Conservation (phyloP, 2,888 invertebrate genomes). For the Epinotia bilunana region DNA sequence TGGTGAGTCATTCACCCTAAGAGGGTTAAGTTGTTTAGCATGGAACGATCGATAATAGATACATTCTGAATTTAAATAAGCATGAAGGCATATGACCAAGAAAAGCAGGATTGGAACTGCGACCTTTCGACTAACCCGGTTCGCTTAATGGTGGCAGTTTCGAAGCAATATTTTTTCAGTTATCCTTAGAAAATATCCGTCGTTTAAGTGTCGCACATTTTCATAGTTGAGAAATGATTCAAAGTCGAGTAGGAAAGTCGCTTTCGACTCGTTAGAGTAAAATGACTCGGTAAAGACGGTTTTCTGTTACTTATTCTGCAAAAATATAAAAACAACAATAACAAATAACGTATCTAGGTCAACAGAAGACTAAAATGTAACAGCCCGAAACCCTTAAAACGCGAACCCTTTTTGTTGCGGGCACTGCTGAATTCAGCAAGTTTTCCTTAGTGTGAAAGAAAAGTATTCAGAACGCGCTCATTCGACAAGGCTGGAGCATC, state of each 20-base stretch:
- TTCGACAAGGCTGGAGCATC: slow-evolving; percentile 38
- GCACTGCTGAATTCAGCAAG: slow-evolving; percentile 37
- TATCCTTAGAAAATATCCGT: too few relatives aligned
- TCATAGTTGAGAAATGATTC: too few relatives aligned
- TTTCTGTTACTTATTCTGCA: background rate
- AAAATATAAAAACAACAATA: slow-evolving; percentile 17
- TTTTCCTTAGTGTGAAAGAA: slow-evolving; percentile 27
- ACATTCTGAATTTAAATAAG: background rate
- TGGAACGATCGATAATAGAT: background rate
- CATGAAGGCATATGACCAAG: background rate
- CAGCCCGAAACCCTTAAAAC: slow-evolving; percentile 24
- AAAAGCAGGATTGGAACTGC: too few relatives aligned
- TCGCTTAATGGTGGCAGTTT: too few relatives aligned
- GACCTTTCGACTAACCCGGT: too few relatives aligned
- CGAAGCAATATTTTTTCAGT: too few relatives aligned
- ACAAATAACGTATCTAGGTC: slow-evolving; percentile 19
- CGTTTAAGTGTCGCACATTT: too few relatives aligned
- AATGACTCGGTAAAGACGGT: background rate
- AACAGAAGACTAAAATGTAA: slow-evolving; percentile 30
- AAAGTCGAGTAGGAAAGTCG: background rate
- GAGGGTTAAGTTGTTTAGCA: background rate
- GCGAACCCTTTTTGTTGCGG: slow-evolving; percentile 38
- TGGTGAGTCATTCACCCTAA: too few relatives aligned
- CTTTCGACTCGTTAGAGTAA: background rate
- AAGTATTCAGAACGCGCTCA: slow-evolving; percentile 41